Conservation (phyloP, 2,113 vertebrate species). For the Bagarius yarrelli region DNA sequence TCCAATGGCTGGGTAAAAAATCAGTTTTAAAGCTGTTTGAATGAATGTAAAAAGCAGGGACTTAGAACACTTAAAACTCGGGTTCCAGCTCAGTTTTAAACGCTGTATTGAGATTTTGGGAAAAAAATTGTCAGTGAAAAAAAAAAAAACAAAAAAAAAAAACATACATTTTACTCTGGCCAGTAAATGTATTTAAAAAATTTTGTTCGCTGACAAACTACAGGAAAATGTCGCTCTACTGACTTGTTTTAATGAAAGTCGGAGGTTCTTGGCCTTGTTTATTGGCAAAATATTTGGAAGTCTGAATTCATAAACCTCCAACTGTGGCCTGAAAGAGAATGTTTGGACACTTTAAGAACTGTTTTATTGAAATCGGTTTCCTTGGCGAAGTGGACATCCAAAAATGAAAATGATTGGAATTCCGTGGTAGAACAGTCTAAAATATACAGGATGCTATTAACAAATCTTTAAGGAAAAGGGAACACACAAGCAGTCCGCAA, state of each 20-base stretch:
- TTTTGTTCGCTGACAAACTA: neutral
- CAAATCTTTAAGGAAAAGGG: neutral
- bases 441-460: neutral
- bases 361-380: neutral
- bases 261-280: neutral
- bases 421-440: neutral
- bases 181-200: neutral
- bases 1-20: no score
- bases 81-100: no score
- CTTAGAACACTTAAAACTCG: no score
- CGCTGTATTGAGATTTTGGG: no score
- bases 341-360: neutral
- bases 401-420: neutral
- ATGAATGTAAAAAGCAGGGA: no score
- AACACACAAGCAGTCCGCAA: no score
- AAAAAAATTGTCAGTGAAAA: no score
- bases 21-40: no score
- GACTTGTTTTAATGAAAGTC: neutral
- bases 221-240: slow-evolving; percentile 1
- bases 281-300: neutral
- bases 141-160: no score
- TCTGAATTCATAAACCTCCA: neutral
- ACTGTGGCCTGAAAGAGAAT: neutral
- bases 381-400: neutral
- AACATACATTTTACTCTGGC: neutral